phyloP scores from a whole-genome alignment of 2,888 invertebrate genomes.

The Diaphora mendica region DNA sequence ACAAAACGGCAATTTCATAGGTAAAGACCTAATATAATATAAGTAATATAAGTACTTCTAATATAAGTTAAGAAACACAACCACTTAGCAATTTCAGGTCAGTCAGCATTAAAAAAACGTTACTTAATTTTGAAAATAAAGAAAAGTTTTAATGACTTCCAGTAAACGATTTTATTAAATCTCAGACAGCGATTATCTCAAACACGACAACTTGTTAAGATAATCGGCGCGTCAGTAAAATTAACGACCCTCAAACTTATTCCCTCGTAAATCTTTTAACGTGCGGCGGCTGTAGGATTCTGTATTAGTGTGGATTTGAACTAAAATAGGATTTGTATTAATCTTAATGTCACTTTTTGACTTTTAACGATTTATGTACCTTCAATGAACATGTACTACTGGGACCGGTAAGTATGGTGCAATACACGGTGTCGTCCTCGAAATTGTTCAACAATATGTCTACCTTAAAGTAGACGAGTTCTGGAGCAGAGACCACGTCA shows the following conservation, averaged over 20 bases:
- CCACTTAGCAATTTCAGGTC: neutral
- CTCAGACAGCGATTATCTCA: slow-evolving; percentile 42
- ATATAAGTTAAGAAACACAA: neutral
- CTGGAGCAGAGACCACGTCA: no score
- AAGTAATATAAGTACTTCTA: no score
- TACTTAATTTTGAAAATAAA: slow-evolving; percentile 6
- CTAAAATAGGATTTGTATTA: slow-evolving; percentile 43
- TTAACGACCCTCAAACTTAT: slow-evolving; percentile 57
- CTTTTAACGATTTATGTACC: slow-evolving; percentile 20
- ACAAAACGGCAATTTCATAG: no score
- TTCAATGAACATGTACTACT: no score
- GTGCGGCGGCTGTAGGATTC: slow-evolving; percentile 48
- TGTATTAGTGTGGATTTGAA: slow-evolving; percentile 41
- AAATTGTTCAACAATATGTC: no score
- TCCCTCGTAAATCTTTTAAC: slow-evolving; percentile 62
- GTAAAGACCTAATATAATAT: no score
- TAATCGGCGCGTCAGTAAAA: slow-evolving; percentile 59
- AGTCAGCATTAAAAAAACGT: neutral
- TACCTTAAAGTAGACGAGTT: no score
- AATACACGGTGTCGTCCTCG: no score
- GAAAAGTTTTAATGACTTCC: slow-evolving; percentile 37
- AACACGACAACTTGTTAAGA: slow-evolving; percentile 58
- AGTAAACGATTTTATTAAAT: slow-evolving; percentile 29
- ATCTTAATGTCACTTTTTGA: slow-evolving; percentile 33
- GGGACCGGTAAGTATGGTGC: no score